Evolutionary conservation across 2,113 vertebrate species (phyloP), one percentile per base, ranked within the genome.

Genomic region (Chelonoidis abingdonii): DNA sequence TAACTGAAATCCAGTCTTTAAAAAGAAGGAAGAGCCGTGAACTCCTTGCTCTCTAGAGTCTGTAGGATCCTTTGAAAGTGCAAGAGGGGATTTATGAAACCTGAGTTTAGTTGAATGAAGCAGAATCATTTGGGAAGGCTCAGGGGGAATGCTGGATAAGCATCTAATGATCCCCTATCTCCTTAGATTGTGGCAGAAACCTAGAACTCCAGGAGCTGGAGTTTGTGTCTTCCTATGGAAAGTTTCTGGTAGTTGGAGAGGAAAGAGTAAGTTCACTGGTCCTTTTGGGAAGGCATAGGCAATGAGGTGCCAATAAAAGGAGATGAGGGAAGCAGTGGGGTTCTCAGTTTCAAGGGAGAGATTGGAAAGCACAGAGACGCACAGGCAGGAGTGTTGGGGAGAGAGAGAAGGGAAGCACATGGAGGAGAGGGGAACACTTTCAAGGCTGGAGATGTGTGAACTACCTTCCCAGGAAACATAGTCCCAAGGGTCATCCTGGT

Each of bases 291-390:
- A 82, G 24, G 4, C 19, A 16, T 8, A 49, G 44, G 38, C 5
- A 53, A 80, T 13, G 57, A 72, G 10, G 3, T 57, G 27, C 24
- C 41, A 22, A 31, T 0, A 0, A 5, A 35, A 65, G 22, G 4
- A 10, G 3, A 1, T 22, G 25, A 31, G 24, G 27, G 62, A 31
- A 52, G 50, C 31, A 29, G 35, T 53, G 52, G 24, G 17, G 35
- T 41, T 19, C 56, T 35, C 41, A 47, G 25, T 27, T 54, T 54
- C 53, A 54, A 54, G 31, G 25, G 49, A 57, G 72, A 56, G 5
- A 19, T 0, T 0, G 50, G 27, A 17, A 89, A 56, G 53, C 0
- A 0, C 80, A 41, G n/a, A 29, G 49, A 49, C 3, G 31, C 3
- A 2, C 47, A 47, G 0, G 1, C 49, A 50, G 35, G 3, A 49